Conservation (phyloP, 2,888 invertebrate genomes). For the Rhopalosiphum nymphaeae region DNA sequence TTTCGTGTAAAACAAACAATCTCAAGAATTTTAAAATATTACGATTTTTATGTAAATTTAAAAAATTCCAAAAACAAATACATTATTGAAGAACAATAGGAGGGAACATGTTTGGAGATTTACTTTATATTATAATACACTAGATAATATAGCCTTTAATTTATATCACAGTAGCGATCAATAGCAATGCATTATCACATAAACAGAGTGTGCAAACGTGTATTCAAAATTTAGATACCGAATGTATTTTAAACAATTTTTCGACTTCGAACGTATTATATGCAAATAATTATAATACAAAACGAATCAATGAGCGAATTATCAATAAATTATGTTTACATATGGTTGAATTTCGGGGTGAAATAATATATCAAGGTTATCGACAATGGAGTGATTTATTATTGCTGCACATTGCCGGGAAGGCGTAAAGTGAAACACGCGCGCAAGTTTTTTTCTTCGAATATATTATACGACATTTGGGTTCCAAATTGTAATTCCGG, state of each 20-base stretch:
- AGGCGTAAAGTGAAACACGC: background rate
- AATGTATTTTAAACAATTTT: background rate
- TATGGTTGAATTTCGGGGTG: conserved; percentile 18
- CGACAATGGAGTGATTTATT: conserved; percentile 27
- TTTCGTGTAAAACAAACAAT: background rate
- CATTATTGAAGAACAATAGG: background rate
- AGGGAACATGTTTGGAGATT: background rate
- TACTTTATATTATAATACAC: background rate
- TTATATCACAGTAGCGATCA: background rate
- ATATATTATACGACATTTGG: background rate
- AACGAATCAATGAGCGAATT: background rate
- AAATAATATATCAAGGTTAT: conserved; percentile 48
- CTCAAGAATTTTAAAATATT: background rate
- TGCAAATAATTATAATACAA: background rate
- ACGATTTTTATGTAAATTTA: background rate
- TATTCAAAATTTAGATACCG: background rate
- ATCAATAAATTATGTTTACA: conserved; percentile 26
- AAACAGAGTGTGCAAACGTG: background rate
- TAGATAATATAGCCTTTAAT: background rate
- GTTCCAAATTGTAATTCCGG: background rate
- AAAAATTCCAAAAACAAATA: background rate
- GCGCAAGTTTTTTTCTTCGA: background rate
- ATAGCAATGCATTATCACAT: background rate
- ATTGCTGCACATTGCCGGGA: background rate
- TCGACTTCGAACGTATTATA: background rate